Percentiles rank a stretch among this genome's conserved stretches.
Evolutionary conservation across 1,140 invertebrate genomes (phyloP).

Genomic region (Cyclina sinensis): DNA sequence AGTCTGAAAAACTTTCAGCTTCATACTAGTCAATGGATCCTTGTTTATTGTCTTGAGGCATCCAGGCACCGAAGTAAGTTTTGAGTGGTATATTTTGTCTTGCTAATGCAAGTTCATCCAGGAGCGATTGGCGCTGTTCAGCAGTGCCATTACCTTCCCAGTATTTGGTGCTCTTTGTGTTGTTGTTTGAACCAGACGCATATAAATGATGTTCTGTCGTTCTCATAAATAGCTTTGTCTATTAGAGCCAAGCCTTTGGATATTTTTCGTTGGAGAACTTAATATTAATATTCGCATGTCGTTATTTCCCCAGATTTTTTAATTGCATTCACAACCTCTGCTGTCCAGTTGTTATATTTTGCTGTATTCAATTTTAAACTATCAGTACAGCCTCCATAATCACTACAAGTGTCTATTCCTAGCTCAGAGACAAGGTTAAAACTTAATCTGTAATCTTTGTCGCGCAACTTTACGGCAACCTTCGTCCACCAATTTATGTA

Average conservation of each 20-base stretch:
- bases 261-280: not conserved
- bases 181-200: not conserved
- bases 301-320: not conserved
- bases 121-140: not conserved
- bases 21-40: not conserved
- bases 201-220: not conserved
- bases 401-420: no score
- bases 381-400: no score
- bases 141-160: not conserved
- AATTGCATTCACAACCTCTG: not conserved
- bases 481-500: no score
- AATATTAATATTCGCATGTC: not conserved
- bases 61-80: not conserved
- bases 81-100: not conserved
- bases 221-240: not conserved
- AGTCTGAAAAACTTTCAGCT: not conserved
- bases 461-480: no score
- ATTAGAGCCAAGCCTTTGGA: not conserved
- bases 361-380: no score
- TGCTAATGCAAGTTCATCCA: not conserved
- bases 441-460: no score
- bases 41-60: not conserved
- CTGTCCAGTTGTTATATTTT: not conserved
- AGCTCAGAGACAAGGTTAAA: no score
- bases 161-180: not conserved